Evolutionary conservation across 2,888 invertebrate species (phyloP).

Genomic region (Diplolepis rosae): DNA sequence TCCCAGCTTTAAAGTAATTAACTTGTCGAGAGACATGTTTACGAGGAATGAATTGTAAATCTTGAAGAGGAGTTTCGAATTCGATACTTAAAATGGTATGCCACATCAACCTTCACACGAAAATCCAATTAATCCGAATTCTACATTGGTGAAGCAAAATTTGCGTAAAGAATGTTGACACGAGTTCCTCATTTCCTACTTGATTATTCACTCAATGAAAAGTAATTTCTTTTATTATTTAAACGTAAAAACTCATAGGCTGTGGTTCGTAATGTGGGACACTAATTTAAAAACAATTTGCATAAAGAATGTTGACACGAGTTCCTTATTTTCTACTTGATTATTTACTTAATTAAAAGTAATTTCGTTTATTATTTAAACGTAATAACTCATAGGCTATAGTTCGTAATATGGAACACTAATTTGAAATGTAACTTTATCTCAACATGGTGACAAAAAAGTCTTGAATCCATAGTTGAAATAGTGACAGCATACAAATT

Average conservation of each 20-base stretch:
- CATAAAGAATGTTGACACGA: background rate
- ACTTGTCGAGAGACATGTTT: background rate
- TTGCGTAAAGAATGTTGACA: background rate
- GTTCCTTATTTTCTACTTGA: background rate
- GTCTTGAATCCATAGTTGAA: no score
- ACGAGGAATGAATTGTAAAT: background rate
- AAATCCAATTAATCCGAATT: constrained; percentile 9
- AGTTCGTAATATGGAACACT: no score
- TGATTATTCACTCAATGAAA: background rate
- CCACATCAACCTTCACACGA: background rate
- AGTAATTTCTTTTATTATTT: background rate
- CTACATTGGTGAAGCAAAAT: background rate
- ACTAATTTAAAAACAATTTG: no score
- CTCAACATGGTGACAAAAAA: no score
- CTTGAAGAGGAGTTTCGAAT: background rate
- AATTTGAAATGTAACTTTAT: no score
- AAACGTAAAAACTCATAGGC: no score
- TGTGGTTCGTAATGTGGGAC: no score
- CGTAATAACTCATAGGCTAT: no score
- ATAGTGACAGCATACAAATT: no score
- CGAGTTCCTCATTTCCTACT: background rate
- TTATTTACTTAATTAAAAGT: background rate
- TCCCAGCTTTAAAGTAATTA: no score
- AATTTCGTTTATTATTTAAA: background rate
- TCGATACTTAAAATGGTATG: constrained; percentile 1